phyloP scores from a whole-genome alignment of 2,888 invertebrate species.

The Rugalucina vietnamica region DNA sequence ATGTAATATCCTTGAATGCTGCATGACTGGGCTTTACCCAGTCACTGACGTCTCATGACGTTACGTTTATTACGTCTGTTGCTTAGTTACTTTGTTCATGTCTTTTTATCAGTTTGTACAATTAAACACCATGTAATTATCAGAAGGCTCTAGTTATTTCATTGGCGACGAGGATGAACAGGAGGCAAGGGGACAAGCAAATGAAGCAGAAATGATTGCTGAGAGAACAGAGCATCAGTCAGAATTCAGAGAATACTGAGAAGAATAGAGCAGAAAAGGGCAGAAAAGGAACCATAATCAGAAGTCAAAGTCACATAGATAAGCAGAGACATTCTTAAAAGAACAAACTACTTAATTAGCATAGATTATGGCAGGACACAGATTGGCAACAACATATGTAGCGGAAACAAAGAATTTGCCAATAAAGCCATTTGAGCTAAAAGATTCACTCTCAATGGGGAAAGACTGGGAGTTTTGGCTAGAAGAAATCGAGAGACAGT shows the following conservation, averaged over 20 bases:
- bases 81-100: background rate
- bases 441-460: background rate
- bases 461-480: background rate
- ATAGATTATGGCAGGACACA: background rate
- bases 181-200: background rate
- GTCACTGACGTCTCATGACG: too few species aligned
- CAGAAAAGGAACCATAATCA: background rate
- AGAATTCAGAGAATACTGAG: background rate
- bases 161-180: background rate
- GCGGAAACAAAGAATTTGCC: background rate
- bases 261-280: background rate
- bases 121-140: background rate
- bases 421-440: background rate
- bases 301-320: background rate
- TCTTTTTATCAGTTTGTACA: background rate
- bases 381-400: background rate
- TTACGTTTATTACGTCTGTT: background rate
- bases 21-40: too few species aligned
- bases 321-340: background rate
- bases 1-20: too few species aligned
- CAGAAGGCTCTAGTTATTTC: background rate
- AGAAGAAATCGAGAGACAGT: background rate
- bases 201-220: background rate
- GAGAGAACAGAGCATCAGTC: background rate
- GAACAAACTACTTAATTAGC: too few species aligned